Conservation (phyloP, 1,140 invertebrate species). For the Eriocheir sinensis region DNA sequence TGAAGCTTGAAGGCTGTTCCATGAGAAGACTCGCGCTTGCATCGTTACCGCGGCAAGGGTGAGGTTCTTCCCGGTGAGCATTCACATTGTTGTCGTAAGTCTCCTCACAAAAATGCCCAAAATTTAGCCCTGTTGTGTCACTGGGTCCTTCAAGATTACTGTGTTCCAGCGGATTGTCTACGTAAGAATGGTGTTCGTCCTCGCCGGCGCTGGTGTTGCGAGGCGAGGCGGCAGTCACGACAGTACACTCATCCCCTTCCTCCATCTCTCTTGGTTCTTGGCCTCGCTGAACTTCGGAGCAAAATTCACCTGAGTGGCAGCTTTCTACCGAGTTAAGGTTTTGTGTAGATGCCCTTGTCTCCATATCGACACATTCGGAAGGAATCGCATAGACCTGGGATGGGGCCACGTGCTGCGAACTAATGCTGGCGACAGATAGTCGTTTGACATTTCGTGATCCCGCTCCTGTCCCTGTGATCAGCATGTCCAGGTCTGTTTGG, state of each 20-base stretch:
- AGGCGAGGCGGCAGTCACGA: not conserved
- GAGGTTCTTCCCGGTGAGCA: not conserved
- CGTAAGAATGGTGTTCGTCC: conserved; percentile 47
- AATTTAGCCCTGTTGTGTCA: not conserved
- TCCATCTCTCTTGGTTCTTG: not conserved
- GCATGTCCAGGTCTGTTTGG: not conserved
- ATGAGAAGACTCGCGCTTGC: not conserved
- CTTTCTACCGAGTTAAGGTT: conserved; percentile 45
- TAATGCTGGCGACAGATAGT: conserved; percentile 54
- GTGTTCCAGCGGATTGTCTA: conserved; percentile 27
- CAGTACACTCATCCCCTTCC: not conserved
- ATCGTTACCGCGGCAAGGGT: not conserved
- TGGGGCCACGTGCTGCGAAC: conserved; percentile 3
- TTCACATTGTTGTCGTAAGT: not conserved
- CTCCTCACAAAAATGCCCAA: not conserved
- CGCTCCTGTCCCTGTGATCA: conserved; percentile 46
- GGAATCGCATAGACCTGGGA: not conserved
- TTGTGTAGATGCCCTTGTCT: not conserved
- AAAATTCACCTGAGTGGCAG: conserved; percentile 20
- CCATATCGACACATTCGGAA: conserved; percentile 12
- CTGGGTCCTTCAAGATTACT: not conserved
- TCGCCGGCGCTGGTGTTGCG: not conserved
- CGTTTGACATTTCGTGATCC: conserved; percentile 42
- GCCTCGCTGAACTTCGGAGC: conserved; percentile 26
- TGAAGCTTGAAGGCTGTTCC: conserved; percentile 49